Base-by-base conservation (phyloP, 2,797 vertebrate species). In the Nyctibius grandis region DNA sequence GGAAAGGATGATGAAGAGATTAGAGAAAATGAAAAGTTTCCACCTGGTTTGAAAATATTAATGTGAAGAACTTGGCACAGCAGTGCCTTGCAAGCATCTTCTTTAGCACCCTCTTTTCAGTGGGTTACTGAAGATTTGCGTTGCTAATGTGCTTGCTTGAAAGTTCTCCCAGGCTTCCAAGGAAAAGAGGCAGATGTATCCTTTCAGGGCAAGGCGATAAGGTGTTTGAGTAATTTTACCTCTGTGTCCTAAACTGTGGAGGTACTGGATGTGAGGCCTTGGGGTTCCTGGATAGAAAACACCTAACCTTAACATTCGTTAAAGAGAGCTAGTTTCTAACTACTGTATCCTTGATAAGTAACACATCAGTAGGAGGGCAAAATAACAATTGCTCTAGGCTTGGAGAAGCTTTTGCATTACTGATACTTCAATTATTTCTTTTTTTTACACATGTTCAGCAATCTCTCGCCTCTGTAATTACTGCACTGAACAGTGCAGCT, bases 401-500 rank as follows among this genome's bases (percentile, higher is more conserved):
- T 36, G 75, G 81, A 91, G 93, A 59, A 9, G 34, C 77, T 83
- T 91, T 88, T 95, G 86, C 86, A 21, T 94, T 92, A 68, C 78
- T 93, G 88, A 80, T 94, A 91, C 93, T 80, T 91, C 95, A 94
- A 95, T 96, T 96, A 96, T 91, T 96, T 93, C 86, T 68, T 56
- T 93, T 93, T 94, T 87, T 91, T 72, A 87, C 90, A 95, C 78
- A 19, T 81, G 68, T 94, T 95, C 90, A 81, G 90, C 93, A 91
- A 38, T 51, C 90, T 95, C 93, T 94, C 3, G 31, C 91, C 91
- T 91, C 96, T 95, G 91, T 96, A 97, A 95, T 96, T 95, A 93
- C 94, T 6, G 26, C 88, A 48, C 60, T 57, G 91, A 94, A 40
- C 45, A 54, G 47, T 85, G 77, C 15, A 81, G 72, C 95, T 91